Conservation (phyloP, 2,888 invertebrate species). For the Hypena proboscidalis region DNA sequence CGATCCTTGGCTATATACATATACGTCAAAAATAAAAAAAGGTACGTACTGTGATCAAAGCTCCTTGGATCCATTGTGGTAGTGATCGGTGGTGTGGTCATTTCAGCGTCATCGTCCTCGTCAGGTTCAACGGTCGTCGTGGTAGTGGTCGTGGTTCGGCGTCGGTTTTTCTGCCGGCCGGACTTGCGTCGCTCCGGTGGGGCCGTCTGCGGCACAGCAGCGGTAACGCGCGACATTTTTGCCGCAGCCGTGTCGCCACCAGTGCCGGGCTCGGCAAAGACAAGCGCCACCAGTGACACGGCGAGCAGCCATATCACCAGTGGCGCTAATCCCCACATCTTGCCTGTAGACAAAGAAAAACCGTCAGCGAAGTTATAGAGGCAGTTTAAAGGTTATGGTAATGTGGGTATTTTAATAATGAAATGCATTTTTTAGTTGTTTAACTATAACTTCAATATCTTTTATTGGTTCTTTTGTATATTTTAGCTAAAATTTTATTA, state of each 20-base stretch:
- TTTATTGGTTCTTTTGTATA: too few relatives aligned
- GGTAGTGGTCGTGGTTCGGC: constrained; percentile 65
- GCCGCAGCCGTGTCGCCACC: constrained; percentile 42
- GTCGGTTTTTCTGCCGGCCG: constrained; percentile 61
- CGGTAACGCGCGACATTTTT: constrained; percentile 32
- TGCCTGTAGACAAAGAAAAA: constrained; percentile 55
- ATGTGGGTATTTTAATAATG: too few relatives aligned
- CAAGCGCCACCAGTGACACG: constrained; percentile 80
- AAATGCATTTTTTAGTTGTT: too few relatives aligned
- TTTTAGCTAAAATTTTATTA: too few relatives aligned
- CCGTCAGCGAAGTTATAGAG: too few relatives aligned
- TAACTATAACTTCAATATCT: too few relatives aligned
- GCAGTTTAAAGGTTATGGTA: too few relatives aligned
- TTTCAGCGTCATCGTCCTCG: constrained; percentile 62
- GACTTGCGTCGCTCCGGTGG: constrained; percentile 40
- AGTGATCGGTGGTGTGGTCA: constrained; percentile 58
- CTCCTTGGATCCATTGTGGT: constrained; percentile 72
- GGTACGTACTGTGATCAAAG: constrained; percentile 75
- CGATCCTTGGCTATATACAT: not conserved
- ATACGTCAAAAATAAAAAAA: not conserved
- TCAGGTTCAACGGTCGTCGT: constrained; percentile 59
- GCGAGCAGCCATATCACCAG: constrained; percentile 73
- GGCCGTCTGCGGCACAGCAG: constrained; percentile 19
- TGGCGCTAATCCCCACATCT: constrained; percentile 74
- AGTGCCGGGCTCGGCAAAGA: constrained; percentile 62